Percentiles rank a stretch among this genome's conserved stretches.
Conservation (phyloP, 2,113 vertebrate species). For the Brachionichthys hirsutus region DNA sequence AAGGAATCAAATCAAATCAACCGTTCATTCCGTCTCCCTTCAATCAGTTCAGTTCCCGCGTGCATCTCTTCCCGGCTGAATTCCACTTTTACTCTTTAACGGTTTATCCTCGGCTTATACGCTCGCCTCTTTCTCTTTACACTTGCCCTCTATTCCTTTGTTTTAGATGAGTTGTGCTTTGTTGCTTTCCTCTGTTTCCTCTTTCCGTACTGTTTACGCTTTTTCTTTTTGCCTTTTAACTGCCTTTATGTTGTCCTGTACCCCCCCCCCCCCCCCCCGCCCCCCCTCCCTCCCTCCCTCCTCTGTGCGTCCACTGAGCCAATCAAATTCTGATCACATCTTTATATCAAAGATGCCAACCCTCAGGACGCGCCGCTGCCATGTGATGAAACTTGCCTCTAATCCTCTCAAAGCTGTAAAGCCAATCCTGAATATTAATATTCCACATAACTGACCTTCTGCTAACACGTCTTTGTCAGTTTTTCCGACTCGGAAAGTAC, state of each 20-base stretch:
- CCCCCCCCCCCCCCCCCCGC: conserved; percentile 22
- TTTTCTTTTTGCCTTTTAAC: conserved; percentile 35
- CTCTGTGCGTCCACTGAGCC: conserved; percentile 34
- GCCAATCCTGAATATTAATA: conserved; percentile 60
- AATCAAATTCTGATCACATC: conserved; percentile 69
- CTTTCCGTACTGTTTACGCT: conserved; percentile 23
- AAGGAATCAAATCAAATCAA: conserved; percentile 4
- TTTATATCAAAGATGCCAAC: conserved; percentile 64
- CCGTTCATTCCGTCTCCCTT: conserved; percentile 1
- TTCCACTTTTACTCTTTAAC: conserved; percentile 22
- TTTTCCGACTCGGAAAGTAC: conserved; percentile 27
- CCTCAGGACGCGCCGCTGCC: conserved; percentile 56
- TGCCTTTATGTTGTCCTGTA: conserved; percentile 32
- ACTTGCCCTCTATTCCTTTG: conserved; percentile 40
- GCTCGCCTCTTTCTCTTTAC: conserved; percentile 15
- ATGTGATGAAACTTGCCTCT: conserved; percentile 67
- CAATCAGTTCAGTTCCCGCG: conserved; percentile 11
- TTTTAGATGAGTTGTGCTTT: conserved; percentile 27
- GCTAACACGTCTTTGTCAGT: conserved; percentile 46
- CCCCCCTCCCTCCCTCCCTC: conserved; percentile 24
- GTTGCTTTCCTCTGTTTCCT: conserved; percentile 39
- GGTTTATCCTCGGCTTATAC: no score
- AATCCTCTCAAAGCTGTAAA: conserved; percentile 64
- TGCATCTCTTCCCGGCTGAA: conserved; percentile 9
- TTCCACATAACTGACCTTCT: conserved; percentile 60